Conservation (phyloP, 53 echinoderm and acorn worm species). For the Arbacia lixula region DNA sequence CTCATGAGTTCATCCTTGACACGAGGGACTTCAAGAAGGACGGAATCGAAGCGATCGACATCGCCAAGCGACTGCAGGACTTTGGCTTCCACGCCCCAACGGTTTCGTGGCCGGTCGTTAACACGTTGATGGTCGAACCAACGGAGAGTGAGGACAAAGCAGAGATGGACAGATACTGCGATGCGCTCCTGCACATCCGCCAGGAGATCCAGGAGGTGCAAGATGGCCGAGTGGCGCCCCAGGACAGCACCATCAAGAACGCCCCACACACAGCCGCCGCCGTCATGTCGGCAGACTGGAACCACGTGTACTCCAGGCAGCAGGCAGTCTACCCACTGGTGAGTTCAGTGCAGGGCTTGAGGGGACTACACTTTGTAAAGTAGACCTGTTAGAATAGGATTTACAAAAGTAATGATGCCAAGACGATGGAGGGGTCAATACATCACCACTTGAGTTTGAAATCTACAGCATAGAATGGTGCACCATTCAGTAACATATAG, state of each 20-base stretch:
- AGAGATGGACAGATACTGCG: conserved; percentile 94
- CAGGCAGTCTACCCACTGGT: conserved; percentile 94
- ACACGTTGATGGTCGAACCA: conserved; percentile 95
- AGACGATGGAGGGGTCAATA: too few species aligned
- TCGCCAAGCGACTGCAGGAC: conserved; percentile 96
- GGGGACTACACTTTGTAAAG: too few species aligned
- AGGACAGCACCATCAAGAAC: conserved; percentile 83
- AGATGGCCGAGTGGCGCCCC: conserved; percentile 68
- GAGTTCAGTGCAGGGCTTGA: too few species aligned
- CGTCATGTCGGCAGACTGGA: conserved; percentile 81
- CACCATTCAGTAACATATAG: too few species aligned
- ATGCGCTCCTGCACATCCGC: conserved; percentile 85
- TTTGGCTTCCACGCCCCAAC: conserved; percentile 98
- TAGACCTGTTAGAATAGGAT: too few species aligned
- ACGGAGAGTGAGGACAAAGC: conserved; percentile 97
- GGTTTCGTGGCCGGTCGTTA: conserved; percentile 91
- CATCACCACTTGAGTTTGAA: too few species aligned
- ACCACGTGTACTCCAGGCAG: conserved; percentile 80
- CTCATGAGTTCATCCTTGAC: conserved; percentile 96
- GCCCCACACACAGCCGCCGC: conserved; percentile 84
- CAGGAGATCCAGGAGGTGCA: conserved; percentile 85
- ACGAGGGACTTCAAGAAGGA: conserved; percentile 87
- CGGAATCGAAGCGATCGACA: conserved; percentile 89
- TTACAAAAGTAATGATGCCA: too few species aligned
- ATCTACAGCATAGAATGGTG: too few species aligned